A percentile compares a stretch with the other conserved stretches of the same genome.
These are phyloP conservation scores for Oreochromis tanganicae DNA, from an alignment of 2,113 vertebrate species.

Conservation along the genomic window DNA sequence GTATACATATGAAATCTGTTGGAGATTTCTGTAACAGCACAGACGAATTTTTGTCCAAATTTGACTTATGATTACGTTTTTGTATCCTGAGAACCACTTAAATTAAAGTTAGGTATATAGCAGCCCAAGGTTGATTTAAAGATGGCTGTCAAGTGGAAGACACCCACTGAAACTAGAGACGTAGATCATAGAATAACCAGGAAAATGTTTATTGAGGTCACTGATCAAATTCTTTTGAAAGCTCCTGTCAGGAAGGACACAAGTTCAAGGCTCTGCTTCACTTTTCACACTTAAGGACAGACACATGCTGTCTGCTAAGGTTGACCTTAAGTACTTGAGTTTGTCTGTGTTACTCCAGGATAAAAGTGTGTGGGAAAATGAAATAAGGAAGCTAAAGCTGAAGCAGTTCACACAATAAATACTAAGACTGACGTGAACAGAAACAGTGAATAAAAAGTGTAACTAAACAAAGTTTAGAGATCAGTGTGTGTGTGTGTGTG, in stretches of 20 bases:
- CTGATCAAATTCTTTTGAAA: not conserved
- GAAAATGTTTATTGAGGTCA: not conserved
- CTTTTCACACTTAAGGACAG: not conserved
- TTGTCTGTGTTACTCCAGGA: not conserved
- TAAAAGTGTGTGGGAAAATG: not conserved
- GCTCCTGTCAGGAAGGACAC: not conserved
- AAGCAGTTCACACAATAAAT: not conserved
- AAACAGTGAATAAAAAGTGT: not conserved
- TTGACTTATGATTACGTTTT: not conserved
- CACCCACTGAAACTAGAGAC: not conserved
- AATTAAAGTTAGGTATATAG: not conserved
- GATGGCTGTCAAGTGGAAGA: rapidly evolving
- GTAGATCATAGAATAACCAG: not conserved
- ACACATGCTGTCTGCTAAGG: not conserved
- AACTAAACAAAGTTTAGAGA: not conserved
- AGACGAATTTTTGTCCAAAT: not conserved
- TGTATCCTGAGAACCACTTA: not conserved
- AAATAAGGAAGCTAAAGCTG: not conserved
- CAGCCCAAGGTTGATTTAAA: not conserved
- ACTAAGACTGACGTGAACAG: not conserved
- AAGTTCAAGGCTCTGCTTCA: not conserved
- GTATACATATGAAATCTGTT: not conserved
- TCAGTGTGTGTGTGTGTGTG: not conserved
- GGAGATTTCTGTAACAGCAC: not conserved
- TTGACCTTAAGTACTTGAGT: not conserved